These are phyloP conservation scores for Caloenas nicobarica DNA, from an alignment of 2,113 vertebrate genomes.

Conservation along the genomic window DNA sequence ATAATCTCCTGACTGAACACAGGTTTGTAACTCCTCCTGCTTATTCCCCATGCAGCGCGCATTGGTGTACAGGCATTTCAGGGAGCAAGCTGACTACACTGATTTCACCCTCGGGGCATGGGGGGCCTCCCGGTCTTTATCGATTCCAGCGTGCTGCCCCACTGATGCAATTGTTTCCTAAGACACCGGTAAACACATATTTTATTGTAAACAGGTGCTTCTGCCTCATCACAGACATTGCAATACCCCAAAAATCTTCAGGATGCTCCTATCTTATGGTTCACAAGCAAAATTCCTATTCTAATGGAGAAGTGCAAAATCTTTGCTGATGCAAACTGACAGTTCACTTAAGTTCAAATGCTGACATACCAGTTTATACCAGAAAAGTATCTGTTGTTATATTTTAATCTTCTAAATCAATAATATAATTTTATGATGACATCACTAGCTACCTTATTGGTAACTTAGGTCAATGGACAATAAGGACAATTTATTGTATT, in stretches of 20 bases:
- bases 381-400: background rate
- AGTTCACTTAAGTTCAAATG: background rate
- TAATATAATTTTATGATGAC: background rate
- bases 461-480: background rate
- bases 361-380: background rate
- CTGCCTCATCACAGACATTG: background rate
- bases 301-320: background rate
- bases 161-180: too few relatives aligned
- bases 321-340: background rate
- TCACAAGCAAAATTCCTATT: background rate
- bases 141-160: too few relatives aligned
- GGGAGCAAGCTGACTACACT: too few relatives aligned
- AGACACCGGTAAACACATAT: background rate
- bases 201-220: background rate
- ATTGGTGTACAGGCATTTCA: too few relatives aligned
- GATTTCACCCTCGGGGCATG: too few relatives aligned
- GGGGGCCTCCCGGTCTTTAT: too few relatives aligned
- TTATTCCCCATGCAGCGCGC: too few relatives aligned
- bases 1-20: too few relatives aligned
- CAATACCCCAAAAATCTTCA: background rate
- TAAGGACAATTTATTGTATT: background rate
- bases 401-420: background rate
- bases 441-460: background rate
- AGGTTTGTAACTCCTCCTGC: too few relatives aligned
- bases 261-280: background rate